phyloP scores from a whole-genome alignment of 2,888 invertebrate species.

The Ophioninae sp. region DNA sequence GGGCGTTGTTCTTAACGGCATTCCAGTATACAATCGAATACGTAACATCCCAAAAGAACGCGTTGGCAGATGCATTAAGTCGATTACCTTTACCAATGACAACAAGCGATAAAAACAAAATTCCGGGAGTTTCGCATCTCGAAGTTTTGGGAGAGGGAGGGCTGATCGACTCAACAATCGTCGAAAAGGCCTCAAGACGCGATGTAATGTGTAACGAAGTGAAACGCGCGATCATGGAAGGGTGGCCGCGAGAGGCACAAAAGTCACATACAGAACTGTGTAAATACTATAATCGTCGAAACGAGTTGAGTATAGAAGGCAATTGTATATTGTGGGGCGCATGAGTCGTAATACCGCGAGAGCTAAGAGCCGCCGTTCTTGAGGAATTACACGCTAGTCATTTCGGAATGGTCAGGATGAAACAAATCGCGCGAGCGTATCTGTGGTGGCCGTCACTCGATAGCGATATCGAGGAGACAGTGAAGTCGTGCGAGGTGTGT shows the following conservation, averaged over 20 bases:
- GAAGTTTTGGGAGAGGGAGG: constrained; percentile 20
- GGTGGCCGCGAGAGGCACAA: constrained; percentile 13
- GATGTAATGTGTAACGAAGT: constrained; percentile 3
- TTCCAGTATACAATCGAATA: constrained; percentile 25
- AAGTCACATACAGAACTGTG: constrained; percentile 5
- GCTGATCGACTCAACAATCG: constrained; percentile 10
- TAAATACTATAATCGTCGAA: constrained; percentile 19
- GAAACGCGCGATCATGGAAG: constrained; percentile 6
- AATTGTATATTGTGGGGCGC: constrained; percentile 35
- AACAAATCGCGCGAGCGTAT: constrained; percentile 38
- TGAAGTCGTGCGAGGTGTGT: constrained; percentile 30
- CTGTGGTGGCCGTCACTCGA: constrained; percentile 48
- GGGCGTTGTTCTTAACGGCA: constrained; percentile 9
- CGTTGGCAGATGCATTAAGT: constrained; percentile 15
- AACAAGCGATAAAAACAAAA: constrained; percentile 6
- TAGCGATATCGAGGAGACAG: constrained; percentile 37
- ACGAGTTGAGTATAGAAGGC: constrained; percentile 18
- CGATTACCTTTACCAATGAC: constrained; percentile 12
- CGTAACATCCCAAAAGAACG: constrained; percentile 14
- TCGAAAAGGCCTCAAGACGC: constrained; percentile 24
- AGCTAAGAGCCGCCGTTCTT: constrained; percentile 24
- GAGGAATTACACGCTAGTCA: constrained; percentile 38
- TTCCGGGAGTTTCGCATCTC: constrained; percentile 20
- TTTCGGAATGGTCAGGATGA: constrained; percentile 45
- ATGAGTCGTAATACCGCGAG: constrained; percentile 21